phyloP scores from a whole-genome alignment of 2,113 vertebrate species.

The Microcebus griseorufus region DNA sequence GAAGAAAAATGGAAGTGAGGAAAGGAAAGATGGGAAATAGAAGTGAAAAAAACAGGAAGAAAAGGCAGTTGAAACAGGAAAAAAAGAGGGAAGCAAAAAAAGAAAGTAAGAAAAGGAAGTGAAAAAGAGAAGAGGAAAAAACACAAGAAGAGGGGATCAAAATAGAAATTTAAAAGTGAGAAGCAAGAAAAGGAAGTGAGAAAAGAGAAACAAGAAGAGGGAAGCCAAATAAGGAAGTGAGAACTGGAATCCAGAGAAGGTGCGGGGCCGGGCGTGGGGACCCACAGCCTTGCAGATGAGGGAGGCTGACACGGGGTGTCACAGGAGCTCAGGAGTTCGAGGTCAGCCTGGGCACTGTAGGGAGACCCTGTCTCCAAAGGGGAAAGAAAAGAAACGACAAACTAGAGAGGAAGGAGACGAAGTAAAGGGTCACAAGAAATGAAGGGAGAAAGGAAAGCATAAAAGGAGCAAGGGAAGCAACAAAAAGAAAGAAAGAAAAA shows the following conservation, averaged over 20 bases:
- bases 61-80: too few relatives aligned
- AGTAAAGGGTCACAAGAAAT: neutral
- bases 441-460: neutral
- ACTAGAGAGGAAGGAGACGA: neutral
- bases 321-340: too few relatives aligned
- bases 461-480: neutral
- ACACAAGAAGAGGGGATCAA: neutral
- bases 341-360: too few relatives aligned
- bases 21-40: neutral
- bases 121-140: neutral
- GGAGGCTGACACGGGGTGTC: too few relatives aligned
- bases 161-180: too few relatives aligned
- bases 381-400: neutral
- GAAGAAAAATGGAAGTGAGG: neutral
- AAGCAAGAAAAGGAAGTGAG: neutral
- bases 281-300: accelerated
- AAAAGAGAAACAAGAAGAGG: neutral
- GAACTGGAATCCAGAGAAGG: neutral
- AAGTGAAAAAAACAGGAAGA: neutral
- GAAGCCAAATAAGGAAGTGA: neutral
- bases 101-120: neutral
- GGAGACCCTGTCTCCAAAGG: too few relatives aligned
- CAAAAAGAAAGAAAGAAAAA: neutral
- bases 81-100: neutral
- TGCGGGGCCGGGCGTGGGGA: too few relatives aligned